These are phyloP conservation scores for Aethina tumida DNA, from an alignment of 1,140 invertebrate genomes.

Conservation along the genomic window DNA sequence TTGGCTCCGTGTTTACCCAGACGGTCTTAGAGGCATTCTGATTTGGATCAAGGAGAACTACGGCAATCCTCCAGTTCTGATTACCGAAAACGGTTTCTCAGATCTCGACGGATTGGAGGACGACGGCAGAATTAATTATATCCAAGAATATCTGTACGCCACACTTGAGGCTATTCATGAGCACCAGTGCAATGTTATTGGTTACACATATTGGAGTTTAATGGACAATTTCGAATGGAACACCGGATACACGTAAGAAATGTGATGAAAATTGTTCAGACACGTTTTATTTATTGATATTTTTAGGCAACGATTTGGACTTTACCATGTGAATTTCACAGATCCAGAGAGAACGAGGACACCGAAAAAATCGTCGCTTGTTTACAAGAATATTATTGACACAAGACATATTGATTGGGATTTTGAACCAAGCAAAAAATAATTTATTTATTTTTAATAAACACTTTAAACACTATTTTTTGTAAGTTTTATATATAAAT, in stretches of 20 bases:
- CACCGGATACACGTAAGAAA: slow-evolving; percentile 42
- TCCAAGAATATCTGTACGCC: slow-evolving; percentile 43
- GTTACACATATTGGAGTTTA: slow-evolving; percentile 14
- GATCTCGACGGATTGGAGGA: slow-evolving; percentile 26
- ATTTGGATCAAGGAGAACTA: slow-evolving; percentile 52
- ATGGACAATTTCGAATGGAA: slow-evolving; percentile 51
- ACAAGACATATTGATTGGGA: slow-evolving; percentile 12
- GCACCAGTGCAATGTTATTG: slow-evolving; percentile 13
- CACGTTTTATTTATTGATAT: slow-evolving; percentile 6
- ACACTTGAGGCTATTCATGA: slow-evolving; percentile 23
- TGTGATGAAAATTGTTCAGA: background rate
- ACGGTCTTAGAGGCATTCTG: slow-evolving; percentile 44
- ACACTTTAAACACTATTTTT: no score
- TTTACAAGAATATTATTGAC: slow-evolving; percentile 15
- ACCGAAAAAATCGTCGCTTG: slow-evolving; percentile 25
- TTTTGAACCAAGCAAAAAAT: no score
- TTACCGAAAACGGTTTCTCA: slow-evolving; percentile 60
- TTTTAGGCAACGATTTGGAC: slow-evolving; percentile 17
- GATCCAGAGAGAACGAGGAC: slow-evolving; percentile 29
- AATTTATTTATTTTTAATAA: no score
- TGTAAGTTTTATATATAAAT: no score
- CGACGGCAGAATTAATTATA: slow-evolving; percentile 7
- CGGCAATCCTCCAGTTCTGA: slow-evolving; percentile 46
- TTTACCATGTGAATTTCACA: slow-evolving; percentile 24
- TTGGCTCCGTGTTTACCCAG: slow-evolving; percentile 40